Evolutionary conservation across 2,797 vertebrate genomes (phyloP).

Genomic region (Sardinella longiceps): DNA sequence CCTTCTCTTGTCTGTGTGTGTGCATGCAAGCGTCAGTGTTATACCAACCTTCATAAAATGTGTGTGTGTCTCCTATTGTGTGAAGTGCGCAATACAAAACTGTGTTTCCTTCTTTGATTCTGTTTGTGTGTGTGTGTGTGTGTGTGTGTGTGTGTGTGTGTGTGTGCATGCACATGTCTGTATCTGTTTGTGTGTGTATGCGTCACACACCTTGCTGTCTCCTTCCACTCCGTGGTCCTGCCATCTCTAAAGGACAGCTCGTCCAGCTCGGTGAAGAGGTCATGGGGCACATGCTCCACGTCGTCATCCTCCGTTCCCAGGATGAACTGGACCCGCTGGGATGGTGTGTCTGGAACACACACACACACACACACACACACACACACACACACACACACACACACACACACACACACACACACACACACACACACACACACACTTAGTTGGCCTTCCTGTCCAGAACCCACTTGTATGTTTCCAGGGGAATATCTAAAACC

Average conservation of each 20-base stretch:
- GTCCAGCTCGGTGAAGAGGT: conserved; percentile 86
- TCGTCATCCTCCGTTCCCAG: conserved; percentile 84
- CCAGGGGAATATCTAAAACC: no score
- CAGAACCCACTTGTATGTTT: no score
- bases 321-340: conserved; percentile 84
- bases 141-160: neutral
- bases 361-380: conserved; percentile 4
- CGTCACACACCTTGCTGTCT: conserved; percentile 75
- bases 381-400: conserved; percentile 9
- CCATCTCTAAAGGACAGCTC: conserved; percentile 81
- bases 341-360: conserved; percentile 74
- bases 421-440: neutral
- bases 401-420: neutral
- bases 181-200: neutral
- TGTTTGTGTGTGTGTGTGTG: neutral
- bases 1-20: neutral
- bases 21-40: no score
- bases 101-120: no score
- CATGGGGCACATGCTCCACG: conserved; percentile 82
- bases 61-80: no score
- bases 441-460: neutral
- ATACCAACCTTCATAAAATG: no score
- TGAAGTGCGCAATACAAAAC: no score
- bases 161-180: neutral
- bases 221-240: conserved; percentile 83